Base-by-base conservation (phyloP, 1,140 invertebrate genomes). In the Chironomus tepperi region DNA sequence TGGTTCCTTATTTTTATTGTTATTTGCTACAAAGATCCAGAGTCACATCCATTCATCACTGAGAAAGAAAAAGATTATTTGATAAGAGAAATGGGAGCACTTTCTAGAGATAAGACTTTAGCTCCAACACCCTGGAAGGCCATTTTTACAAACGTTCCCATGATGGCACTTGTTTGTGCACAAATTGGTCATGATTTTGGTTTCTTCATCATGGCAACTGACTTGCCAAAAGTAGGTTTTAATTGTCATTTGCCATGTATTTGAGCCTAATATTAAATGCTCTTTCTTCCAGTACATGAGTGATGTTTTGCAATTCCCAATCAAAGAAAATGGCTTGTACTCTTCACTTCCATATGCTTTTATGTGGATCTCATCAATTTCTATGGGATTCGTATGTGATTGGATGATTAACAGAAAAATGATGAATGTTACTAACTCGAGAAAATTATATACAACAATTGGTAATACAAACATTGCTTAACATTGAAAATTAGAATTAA, bases 121-220 rank as follows among this genome's bases (percentile, higher is more conserved):
- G 86, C 87, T 0, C 84, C 89, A 8, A 84, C 89, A 7, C 91
- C 91, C 1, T 93, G 91, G 91, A 86, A 84, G 73, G 85, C 87
- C 8, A 88, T 93, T 24, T 81, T 97, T 0, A 91, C 88, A 8
- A 96, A 91, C 2, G 81, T 87, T 15, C 90, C 91, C 3, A 85
- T 93, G 42, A 91, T 90, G 87, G 91, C 91, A 0, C 80, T 93
- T 18, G 84, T 93, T 0, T 85, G 86, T 73, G 90, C 93, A 12
- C 84, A 87, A 77, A 87, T 95, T 78, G 93, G 93, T 18, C 93
- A 96, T 83, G 94, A 97, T 83, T 98, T 95, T 94, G 94, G 93
- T 42, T 94, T 96, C 81, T 97, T 97, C 80, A 97, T 94, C 3
- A 92, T 97, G 87, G 88, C 97, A 0, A 96, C 93, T 6, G 92